Conservation (phyloP, 2,113 vertebrate species). For the Tor tambroides region DNA sequence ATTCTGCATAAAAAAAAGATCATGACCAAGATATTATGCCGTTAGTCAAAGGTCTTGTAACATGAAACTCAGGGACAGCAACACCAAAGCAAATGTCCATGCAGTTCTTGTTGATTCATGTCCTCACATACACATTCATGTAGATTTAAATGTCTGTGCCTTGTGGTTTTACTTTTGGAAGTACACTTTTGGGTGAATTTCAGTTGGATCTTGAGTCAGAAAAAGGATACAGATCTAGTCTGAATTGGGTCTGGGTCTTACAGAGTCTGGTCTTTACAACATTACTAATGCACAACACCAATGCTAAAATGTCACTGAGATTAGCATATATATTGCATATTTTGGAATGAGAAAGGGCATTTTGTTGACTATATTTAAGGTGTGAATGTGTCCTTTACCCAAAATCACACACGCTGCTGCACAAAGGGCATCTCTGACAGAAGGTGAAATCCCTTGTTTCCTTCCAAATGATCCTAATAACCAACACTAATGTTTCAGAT, state of each 20-base stretch:
- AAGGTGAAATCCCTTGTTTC: slow-evolving; percentile 35
- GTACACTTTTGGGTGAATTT: not conserved
- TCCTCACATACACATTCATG: not conserved
- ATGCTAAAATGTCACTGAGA: slow-evolving; percentile 27
- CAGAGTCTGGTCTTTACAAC: not conserved
- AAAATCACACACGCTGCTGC: not conserved
- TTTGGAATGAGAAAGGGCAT: slow-evolving; percentile 19
- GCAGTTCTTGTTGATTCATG: not conserved
- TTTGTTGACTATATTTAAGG: not conserved
- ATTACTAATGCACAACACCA: slow-evolving; percentile 2
- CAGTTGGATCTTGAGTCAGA: not conserved
- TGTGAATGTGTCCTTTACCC: slow-evolving; percentile 5
- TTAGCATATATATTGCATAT: slow-evolving; percentile 40
- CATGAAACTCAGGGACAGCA: not conserved
- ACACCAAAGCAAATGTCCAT: not conserved
- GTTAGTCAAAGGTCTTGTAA: not conserved
- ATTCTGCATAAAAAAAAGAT: not conserved
- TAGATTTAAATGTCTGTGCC: not conserved
- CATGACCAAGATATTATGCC: not conserved
- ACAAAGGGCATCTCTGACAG: slow-evolving; percentile 25
- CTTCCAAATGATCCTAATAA: slow-evolving; percentile 38
- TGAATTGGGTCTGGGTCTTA: slow-evolving; percentile 2
- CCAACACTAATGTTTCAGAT: slow-evolving; percentile 32
- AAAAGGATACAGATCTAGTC: not conserved
- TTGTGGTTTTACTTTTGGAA: not conserved